phyloP scores from a whole-genome alignment of 2,888 invertebrate species.

The Xestia ashworthii region DNA sequence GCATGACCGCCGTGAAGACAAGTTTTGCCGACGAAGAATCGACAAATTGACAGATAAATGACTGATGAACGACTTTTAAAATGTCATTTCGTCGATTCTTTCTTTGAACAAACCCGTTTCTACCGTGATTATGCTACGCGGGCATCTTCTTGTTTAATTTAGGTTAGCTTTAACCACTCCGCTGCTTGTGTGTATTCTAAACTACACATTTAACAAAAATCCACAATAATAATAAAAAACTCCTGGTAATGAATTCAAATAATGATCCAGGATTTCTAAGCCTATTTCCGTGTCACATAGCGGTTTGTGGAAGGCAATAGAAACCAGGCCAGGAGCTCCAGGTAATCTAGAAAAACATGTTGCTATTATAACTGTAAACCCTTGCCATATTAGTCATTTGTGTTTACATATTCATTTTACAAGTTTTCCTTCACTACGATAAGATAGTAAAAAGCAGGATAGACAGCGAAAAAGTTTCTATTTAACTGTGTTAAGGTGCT shows the following conservation, averaged over 20 bases:
- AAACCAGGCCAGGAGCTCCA: constrained; percentile 46
- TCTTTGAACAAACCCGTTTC: too few species aligned
- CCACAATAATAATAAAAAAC: neutral
- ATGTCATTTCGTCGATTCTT: too few species aligned
- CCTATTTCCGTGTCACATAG: constrained; percentile 55
- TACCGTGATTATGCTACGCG: too few species aligned
- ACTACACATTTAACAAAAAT: neutral
- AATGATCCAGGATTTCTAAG: constrained; percentile 35
- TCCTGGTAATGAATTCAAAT: neutral
- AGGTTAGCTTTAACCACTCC: neutral
- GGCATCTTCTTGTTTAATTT: neutral
- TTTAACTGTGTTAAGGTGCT: neutral
- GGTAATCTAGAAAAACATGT: constrained; percentile 60
- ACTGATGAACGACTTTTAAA: too few species aligned
- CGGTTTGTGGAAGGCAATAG: constrained; percentile 52
- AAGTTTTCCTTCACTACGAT: constrained; percentile 14
- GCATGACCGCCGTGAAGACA: too few species aligned
- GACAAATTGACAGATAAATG: too few species aligned
- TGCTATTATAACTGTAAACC: constrained; percentile 36
- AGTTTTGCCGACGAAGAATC: too few species aligned
- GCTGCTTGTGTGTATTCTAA: neutral
- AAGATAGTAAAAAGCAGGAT: neutral
- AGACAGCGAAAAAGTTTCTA: neutral
- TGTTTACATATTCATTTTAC: constrained; percentile 24
- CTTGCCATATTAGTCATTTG: constrained; percentile 22